A percentile compares a stretch with the other conserved stretches of the same genome.
These are phyloP conservation scores for Trachelus iudaicus DNA, from an alignment of 2,888 invertebrate genomes.

Conservation along the genomic window DNA sequence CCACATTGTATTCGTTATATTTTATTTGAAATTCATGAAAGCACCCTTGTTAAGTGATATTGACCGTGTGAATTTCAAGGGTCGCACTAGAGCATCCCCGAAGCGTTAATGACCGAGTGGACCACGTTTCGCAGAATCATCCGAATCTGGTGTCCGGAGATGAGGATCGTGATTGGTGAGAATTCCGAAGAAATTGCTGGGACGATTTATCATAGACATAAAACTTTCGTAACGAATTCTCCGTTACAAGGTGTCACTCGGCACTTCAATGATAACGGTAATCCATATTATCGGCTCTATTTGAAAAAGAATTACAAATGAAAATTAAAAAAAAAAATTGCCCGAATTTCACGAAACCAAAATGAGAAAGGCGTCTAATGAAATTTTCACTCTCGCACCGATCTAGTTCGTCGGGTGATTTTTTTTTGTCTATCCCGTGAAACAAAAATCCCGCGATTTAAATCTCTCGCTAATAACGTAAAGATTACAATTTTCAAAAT, in stretches of 20 bases:
- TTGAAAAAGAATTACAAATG: too few species aligned
- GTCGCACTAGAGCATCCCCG: not conserved
- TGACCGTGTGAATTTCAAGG: not conserved
- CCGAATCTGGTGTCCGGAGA: not conserved
- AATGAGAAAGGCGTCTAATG: not conserved
- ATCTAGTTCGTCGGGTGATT: not conserved
- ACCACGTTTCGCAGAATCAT: not conserved
- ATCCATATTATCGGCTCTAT: too few species aligned
- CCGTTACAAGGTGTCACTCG: too few species aligned
- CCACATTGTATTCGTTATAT: not conserved
- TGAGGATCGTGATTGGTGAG: not conserved
- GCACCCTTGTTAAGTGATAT: not conserved
- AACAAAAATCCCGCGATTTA: not conserved
- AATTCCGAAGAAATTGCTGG: not conserved
- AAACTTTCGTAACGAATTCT: not conserved
- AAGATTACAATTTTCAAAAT: too few species aligned
- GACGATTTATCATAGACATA: not conserved
- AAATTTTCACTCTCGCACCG: not conserved
- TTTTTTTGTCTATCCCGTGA: not conserved
- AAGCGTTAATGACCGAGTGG: not conserved
- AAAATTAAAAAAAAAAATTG: too few species aligned
- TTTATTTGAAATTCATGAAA: not conserved
- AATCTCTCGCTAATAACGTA: too few species aligned
- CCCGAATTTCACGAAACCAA: not conserved
- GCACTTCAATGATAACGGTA: too few species aligned